Conservation (phyloP, 2,797 vertebrate species). For the Halcyon leucocephala region DNA sequence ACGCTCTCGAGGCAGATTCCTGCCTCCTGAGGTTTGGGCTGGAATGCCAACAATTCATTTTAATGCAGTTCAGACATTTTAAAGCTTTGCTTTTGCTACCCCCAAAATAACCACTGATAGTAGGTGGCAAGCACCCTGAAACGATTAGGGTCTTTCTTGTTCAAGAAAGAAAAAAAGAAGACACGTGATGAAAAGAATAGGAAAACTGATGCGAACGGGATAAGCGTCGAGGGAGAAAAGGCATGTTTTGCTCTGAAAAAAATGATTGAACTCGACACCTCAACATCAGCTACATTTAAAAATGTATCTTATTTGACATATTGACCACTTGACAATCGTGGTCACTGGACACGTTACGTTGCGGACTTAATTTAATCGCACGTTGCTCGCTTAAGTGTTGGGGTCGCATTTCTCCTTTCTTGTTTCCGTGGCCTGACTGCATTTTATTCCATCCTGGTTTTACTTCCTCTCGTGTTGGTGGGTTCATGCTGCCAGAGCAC, state of each 20-base stretch:
- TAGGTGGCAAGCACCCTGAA: constrained; percentile 66
- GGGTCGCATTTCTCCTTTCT: background rate
- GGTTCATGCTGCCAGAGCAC: accelerated
- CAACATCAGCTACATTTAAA: background rate
- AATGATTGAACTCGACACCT: background rate
- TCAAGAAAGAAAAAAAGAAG: background rate
- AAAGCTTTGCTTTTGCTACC: constrained; percentile 52
- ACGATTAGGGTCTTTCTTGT: constrained; percentile 34
- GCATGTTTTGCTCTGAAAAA: background rate
- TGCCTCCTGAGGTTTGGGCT: constrained; percentile 70
- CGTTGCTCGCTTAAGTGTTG: background rate
- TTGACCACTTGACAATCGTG: background rate
- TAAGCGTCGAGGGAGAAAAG: background rate
- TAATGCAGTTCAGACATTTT: constrained; percentile 66
- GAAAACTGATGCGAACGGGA: background rate
- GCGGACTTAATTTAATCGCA: background rate
- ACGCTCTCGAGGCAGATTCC: constrained; percentile 52
- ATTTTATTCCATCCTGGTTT: background rate
- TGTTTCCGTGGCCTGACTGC: background rate
- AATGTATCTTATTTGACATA: background rate
- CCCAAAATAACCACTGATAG: constrained; percentile 61
- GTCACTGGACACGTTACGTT: background rate
- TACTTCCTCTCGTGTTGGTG: background rate
- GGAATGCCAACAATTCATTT: constrained; percentile 69
- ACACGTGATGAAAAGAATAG: background rate